Conservation (phyloP, 2,888 invertebrate species). For the Drosophila dives region DNA sequence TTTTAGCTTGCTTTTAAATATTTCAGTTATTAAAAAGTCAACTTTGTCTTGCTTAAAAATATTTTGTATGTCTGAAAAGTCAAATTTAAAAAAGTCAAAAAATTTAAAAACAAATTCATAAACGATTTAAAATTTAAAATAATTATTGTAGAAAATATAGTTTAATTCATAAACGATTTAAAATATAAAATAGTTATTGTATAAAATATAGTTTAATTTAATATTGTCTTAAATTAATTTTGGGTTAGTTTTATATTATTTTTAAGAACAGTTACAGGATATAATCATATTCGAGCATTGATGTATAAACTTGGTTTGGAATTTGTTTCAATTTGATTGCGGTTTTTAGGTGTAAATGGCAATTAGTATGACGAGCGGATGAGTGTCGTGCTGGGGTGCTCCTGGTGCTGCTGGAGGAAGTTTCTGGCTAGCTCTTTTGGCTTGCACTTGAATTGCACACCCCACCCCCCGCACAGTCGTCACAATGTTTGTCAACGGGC, state of each 20-base stretch:
- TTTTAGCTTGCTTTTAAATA: neutral
- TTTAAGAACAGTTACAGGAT: slow-evolving; percentile 26
- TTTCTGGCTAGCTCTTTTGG: slow-evolving; percentile 4
- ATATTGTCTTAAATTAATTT: neutral
- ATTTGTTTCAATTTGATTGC: slow-evolving; percentile 65
- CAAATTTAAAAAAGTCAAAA: too few species aligned
- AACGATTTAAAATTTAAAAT: neutral
- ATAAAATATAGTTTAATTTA: neutral
- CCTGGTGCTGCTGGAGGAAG: neutral
- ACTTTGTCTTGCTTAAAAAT: too few species aligned
- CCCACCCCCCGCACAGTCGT: slow-evolving; percentile 28
- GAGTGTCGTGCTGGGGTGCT: neutral
- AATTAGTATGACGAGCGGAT: slow-evolving; percentile 60
- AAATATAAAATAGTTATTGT: neutral
- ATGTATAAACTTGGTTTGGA: slow-evolving; percentile 38
- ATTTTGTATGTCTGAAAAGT: too few species aligned
- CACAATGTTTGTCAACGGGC: slow-evolving; percentile 64
- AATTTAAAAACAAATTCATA: too few species aligned
- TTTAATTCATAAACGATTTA: rapidly evolving
- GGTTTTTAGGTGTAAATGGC: slow-evolving; percentile 72
- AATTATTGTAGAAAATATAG: neutral
- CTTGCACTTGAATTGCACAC: slow-evolving; percentile 22
- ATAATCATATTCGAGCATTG: slow-evolving; percentile 12
- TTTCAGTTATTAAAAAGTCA: too few species aligned
- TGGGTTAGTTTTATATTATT: neutral